Conservation (phyloP, 2,888 invertebrate species). For the Mythimna loreyi region DNA sequence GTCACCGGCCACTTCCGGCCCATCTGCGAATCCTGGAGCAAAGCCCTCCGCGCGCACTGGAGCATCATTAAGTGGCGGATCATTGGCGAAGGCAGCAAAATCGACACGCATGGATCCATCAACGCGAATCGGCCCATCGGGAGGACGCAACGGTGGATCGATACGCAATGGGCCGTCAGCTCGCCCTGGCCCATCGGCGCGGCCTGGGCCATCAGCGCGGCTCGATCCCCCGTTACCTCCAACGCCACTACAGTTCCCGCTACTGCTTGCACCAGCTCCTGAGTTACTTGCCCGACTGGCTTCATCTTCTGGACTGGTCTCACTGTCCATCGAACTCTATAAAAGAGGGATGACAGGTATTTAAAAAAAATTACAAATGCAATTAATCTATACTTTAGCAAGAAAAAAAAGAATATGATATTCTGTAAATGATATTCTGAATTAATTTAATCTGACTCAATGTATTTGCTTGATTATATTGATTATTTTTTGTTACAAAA, state of each 20-base stretch:
- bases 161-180: conserved; percentile 7
- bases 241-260: conserved; percentile 71
- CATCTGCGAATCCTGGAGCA: background rate
- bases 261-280: conserved; percentile 79
- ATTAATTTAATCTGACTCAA: too few relatives aligned
- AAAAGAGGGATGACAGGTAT: conserved; percentile 28
- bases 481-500: too few relatives aligned
- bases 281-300: conserved; percentile 81
- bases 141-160: conserved; percentile 31
- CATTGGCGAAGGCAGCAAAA: conserved; percentile 37
- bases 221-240: conserved; percentile 50
- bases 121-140: conserved; percentile 51
- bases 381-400: background rate
- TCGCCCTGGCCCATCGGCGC: background rate
- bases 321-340: conserved; percentile 86
- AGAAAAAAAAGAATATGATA: background rate
- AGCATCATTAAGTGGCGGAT: conserved; percentile 13
- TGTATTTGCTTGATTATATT: too few relatives aligned
- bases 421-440: too few relatives aligned
- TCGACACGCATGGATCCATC: conserved; percentile 56
- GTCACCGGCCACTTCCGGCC: conserved; percentile 39
- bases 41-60: background rate
- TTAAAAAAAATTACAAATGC: too few relatives aligned
- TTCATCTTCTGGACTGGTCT: conserved; percentile 87
- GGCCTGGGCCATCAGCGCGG: conserved; percentile 14